A percentile compares a stretch with the other conserved stretches of the same genome.
These are phyloP conservation scores for Leptopilina syphax DNA, from an alignment of 2,888 invertebrate genomes.

Conservation along the genomic window DNA sequence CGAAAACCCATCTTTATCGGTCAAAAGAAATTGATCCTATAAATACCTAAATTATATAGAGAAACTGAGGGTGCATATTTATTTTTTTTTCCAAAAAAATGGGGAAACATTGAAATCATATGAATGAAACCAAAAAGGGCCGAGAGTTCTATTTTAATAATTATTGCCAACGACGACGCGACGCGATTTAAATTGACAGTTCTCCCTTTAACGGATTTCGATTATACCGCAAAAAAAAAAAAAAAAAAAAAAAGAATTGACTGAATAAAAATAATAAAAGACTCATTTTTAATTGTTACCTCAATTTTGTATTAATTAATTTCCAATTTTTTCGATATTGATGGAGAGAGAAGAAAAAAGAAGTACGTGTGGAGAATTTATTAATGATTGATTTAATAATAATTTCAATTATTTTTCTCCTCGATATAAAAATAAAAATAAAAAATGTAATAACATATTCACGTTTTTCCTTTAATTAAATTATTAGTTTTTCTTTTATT, in stretches of 20 bases:
- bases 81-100: slow-evolving; percentile 45
- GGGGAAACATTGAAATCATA: slow-evolving; percentile 24
- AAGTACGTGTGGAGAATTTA: no score
- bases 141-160: slow-evolving; percentile 54
- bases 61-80: slow-evolving; percentile 43
- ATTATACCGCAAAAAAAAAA: background rate
- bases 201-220: slow-evolving; percentile 18
- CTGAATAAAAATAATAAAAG: no score
- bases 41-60: slow-evolving; percentile 74
- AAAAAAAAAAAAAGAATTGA: background rate
- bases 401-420: no score
- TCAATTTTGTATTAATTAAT: no score
- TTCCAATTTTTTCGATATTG: no score
- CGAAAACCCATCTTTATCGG: slow-evolving; percentile 69
- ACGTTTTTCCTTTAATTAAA: no score
- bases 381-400: no score
- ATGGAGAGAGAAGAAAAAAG: no score
- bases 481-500: no score
- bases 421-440: no score
- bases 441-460: no score
- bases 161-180: background rate
- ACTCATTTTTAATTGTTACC: no score
- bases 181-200: background rate
- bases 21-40: slow-evolving; percentile 72
- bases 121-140: slow-evolving; percentile 44